Evolutionary conservation across 23 tunicate genomes (phyloP).

Genomic region (Clavelina lepadiformis): DNA sequence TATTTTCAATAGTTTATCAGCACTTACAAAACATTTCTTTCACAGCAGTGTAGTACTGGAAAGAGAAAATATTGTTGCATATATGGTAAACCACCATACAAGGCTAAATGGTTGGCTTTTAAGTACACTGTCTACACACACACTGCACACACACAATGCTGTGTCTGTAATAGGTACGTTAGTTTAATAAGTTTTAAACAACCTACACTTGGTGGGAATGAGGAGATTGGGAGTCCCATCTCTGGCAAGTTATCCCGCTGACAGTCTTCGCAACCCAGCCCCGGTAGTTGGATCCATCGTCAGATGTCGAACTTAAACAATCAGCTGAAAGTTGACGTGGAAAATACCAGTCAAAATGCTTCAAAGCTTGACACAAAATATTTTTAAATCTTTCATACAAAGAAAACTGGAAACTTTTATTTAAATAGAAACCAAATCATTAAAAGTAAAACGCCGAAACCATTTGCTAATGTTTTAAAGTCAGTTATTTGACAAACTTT

Average conservation of each 20-base stretch:
- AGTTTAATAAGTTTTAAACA: too few relatives aligned
- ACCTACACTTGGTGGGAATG: slow-evolving; percentile 51
- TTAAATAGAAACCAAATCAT: neutral
- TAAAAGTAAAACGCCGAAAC: neutral
- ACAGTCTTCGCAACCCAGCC: slow-evolving; percentile 73
- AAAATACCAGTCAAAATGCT: neutral
- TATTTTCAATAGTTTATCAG: neutral
- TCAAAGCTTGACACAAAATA: too few relatives aligned
- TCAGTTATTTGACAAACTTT: slow-evolving; percentile 13
- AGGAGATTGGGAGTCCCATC: slow-evolving; percentile 49
- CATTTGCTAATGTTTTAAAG: neutral
- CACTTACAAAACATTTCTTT: too few relatives aligned
- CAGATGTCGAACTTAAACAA: slow-evolving; percentile 22
- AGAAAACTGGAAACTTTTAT: neutral
- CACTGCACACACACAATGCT: too few relatives aligned
- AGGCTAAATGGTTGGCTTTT: neutral
- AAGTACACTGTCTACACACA: neutral
- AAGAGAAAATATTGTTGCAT: too few relatives aligned
- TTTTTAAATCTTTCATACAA: too few relatives aligned
- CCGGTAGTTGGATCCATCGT: slow-evolving; percentile 42
- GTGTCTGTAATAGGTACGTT: too few relatives aligned
- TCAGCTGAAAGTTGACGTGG: slow-evolving; percentile 51
- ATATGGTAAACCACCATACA: too few relatives aligned
- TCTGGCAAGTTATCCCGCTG: slow-evolving; percentile 50
- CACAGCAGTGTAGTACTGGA: too few relatives aligned